Conservation (phyloP, 2,113 vertebrate species). For the Tapirus terrestris region DNA sequence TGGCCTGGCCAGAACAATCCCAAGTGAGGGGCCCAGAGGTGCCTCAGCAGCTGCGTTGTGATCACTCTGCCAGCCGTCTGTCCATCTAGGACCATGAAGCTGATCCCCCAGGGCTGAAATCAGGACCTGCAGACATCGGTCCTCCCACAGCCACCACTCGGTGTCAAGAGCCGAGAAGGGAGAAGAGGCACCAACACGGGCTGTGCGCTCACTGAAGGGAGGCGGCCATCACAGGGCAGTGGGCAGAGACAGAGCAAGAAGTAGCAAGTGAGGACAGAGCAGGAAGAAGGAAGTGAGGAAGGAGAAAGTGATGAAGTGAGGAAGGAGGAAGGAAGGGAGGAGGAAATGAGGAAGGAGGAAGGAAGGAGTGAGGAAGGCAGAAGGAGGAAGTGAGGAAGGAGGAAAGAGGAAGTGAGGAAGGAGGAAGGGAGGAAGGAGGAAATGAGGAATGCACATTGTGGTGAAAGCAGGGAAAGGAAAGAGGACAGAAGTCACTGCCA, state of each 20-base stretch:
- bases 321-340: too few species aligned
- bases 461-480: too few species aligned
- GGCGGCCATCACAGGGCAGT: not conserved
- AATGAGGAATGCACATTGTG: too few species aligned
- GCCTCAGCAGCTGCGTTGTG: not conserved
- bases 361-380: too few species aligned
- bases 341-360: too few species aligned
- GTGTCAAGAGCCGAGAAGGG: not conserved
- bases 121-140: not conserved
- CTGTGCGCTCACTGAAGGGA: not conserved
- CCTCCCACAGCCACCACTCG: not conserved
- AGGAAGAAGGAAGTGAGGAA: too few species aligned
- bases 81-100: not conserved
- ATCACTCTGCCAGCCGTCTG: not conserved
- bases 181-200: not conserved
- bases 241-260: not conserved
- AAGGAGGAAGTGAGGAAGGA: too few species aligned
- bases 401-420: too few species aligned
- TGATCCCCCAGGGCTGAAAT: not conserved
- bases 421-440: too few species aligned
- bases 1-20: not conserved
- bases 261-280: too few species aligned
- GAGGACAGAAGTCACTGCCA: not conserved
- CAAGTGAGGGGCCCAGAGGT: not conserved
- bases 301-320: too few species aligned